Percentiles rank a stretch among this genome's conserved stretches.
Evolutionary conservation across 2,113 vertebrate genomes (phyloP).

Genomic region (Boulengeromyrus knoepffleri): DNA sequence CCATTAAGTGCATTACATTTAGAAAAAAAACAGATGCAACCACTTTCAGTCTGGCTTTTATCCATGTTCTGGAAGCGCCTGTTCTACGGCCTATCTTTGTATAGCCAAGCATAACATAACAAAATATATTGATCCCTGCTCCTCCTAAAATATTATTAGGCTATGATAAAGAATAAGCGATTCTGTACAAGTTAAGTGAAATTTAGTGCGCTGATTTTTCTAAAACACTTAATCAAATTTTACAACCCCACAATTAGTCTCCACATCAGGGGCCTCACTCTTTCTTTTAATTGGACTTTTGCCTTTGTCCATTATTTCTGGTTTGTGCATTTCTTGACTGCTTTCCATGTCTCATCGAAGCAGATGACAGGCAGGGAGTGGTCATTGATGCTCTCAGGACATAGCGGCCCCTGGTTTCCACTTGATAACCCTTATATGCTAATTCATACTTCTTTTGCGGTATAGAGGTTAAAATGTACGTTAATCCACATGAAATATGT

Average conservation of each 20-base stretch:
- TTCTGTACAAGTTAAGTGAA: neutral
- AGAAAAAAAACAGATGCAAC: neutral
- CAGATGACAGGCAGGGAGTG: neutral
- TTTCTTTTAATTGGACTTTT: neutral
- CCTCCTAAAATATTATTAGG: neutral
- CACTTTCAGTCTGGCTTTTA: neutral
- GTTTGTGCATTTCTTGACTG: neutral
- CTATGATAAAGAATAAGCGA: neutral
- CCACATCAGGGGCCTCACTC: neutral
- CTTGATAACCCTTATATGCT: neutral
- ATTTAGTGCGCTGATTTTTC: neutral
- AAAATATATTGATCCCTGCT: neutral
- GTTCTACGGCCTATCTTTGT: neutral
- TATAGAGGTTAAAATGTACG: too few relatives aligned
- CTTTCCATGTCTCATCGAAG: neutral
- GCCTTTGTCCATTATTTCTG: neutral
- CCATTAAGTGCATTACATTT: neutral
- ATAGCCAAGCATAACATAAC: neutral
- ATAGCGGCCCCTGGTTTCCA: neutral
- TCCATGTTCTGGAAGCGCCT: neutral
- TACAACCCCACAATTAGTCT: neutral
- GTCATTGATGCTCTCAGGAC: neutral
- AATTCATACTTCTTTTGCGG: too few relatives aligned
- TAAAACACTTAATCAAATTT: neutral
- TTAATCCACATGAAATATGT: too few relatives aligned